Conservation (phyloP, 2,113 vertebrate species). For the Planiliza haematocheilus region DNA sequence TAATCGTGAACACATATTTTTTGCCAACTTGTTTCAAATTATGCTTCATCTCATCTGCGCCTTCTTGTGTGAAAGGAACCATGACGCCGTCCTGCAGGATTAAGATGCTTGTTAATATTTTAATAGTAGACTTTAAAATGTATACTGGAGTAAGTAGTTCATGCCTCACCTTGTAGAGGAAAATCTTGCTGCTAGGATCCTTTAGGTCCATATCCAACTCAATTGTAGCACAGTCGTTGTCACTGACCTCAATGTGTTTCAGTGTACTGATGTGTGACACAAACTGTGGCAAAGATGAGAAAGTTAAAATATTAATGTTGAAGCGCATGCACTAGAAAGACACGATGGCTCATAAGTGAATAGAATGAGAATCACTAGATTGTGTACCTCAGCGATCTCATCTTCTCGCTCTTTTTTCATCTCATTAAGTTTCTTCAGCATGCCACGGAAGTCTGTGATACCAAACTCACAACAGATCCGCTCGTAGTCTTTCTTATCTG, state of each 20-base stretch:
- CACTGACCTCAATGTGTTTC: slow-evolving; percentile 84
- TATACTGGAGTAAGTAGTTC: background rate
- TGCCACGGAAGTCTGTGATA: slow-evolving; percentile 89
- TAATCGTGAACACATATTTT: slow-evolving; percentile 86
- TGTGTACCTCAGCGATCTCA: slow-evolving; percentile 84
- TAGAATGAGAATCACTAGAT: background rate
- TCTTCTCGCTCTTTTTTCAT: slow-evolving; percentile 84
- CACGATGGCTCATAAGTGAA: background rate
- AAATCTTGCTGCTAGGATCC: slow-evolving; percentile 85
- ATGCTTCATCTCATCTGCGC: slow-evolving; percentile 74
- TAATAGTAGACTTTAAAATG: background rate
- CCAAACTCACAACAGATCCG: slow-evolving; percentile 87
- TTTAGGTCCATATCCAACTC: slow-evolving; percentile 91
- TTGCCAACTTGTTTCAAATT: slow-evolving; percentile 85
- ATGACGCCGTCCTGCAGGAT: slow-evolving; percentile 85
- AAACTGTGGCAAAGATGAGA: slow-evolving; percentile 77
- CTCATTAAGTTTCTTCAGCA: slow-evolving; percentile 89
- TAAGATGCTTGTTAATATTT: background rate
- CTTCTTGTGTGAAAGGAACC: slow-evolving; percentile 80
- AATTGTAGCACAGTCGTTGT: slow-evolving; percentile 82
- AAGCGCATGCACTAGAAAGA: background rate
- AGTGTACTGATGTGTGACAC: slow-evolving; percentile 81
- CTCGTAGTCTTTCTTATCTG: slow-evolving; percentile 93
- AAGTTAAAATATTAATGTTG: background rate
- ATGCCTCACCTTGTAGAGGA: slow-evolving; percentile 89